Evolutionary conservation across 2,888 invertebrate species (phyloP).

Genomic region (Oscheius onirici): DNA sequence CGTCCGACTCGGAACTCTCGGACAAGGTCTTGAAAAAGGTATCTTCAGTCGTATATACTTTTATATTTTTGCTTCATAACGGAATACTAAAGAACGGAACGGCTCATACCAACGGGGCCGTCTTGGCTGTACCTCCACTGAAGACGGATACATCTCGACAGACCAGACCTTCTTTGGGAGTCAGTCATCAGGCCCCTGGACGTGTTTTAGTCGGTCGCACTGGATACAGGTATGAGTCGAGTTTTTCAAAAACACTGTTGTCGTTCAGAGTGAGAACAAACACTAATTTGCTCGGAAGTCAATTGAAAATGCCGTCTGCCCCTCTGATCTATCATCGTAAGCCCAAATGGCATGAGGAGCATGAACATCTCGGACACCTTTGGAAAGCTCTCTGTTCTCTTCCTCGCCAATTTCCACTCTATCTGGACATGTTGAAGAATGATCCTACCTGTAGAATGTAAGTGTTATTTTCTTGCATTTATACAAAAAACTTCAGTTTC

Average conservation of each 20-base stretch:
- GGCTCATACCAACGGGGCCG: neutral
- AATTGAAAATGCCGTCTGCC: conserved; percentile 51
- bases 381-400: neutral
- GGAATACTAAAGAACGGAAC: neutral
- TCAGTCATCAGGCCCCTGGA: neutral
- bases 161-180: neutral
- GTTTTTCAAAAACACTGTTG: neutral
- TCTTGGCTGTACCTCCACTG: neutral
- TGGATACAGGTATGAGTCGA: conserved; percentile 12
- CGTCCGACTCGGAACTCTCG: conserved; percentile 50
- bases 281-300: conserved; percentile 32
- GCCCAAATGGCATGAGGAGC: conserved; percentile 29
- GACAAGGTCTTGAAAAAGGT: conserved; percentile 23
- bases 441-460: neutral
- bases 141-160: neutral
- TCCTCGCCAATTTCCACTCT: neutral
- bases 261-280: conserved; percentile 5
- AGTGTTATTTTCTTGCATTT: neutral
- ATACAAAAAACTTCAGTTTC: neutral
- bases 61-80: too few relatives aligned
- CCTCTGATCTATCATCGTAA: conserved; percentile 39
- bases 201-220: neutral
- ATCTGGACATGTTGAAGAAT: neutral
- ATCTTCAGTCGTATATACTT: neutral
- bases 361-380: neutral